Evolutionary conservation across 2,113 vertebrate species (phyloP), one percentile per base, ranked within the genome.

Genomic region (Oreotrochilus melanogaster): DNA sequence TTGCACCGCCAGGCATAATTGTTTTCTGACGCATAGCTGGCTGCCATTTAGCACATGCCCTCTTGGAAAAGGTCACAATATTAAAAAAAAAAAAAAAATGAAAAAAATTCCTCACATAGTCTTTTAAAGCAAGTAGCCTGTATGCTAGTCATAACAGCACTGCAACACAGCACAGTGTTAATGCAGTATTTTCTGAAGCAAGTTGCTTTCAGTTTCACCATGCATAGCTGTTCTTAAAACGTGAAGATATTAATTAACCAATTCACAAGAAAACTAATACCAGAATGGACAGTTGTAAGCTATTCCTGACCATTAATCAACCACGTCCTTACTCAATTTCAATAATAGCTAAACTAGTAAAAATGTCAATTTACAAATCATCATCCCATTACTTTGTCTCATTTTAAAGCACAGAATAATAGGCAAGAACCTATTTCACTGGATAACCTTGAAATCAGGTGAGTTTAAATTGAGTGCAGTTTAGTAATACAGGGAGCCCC

Each of bases 11-110:
- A 89, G 82, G 67, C 85, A 91, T 72, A 93, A 85, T 86, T 97
- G 92, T 92, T 95, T 96, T 83, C 73, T 94, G 85, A 73, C 69
- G 80, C 93, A 90, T 67, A 94, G 70, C 73, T 96, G 91, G 76
- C 79, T 95, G 91, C 92, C 96, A 94, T 97, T 97, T 97, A 93
- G 56, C 89, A 90, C 60, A 56, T 84, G 72, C 72, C 88, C 82
- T 70, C 33, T 47, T 62, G 33, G 89, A 86, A 97, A 97, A 97
- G 92, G 89, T 95, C 92, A 91, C 47, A 39, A 39, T 76, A 45
- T 27, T 48, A 37, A 86, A 61, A 53, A 69, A 43, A 28, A 4
- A 48, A 23, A 4, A 48, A 24, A 23, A 48, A 48, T 12, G 7
- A 39, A 30, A 42, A 50, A 54, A 33, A n/a, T 13, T 33, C 31